Conservation (phyloP, 2,888 invertebrate genomes). For the Dicranocentrus wangi region DNA sequence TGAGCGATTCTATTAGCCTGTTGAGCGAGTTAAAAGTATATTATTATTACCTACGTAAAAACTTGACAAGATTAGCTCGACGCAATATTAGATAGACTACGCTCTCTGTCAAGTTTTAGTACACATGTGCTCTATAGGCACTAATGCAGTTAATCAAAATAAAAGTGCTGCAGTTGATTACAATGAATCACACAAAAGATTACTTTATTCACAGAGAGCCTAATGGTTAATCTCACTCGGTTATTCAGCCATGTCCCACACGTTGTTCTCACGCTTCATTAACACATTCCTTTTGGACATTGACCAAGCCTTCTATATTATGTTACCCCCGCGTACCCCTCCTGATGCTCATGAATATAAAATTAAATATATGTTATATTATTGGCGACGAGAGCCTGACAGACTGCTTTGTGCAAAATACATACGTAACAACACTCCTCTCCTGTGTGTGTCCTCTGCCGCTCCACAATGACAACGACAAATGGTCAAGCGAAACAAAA, state of each 20-base stretch:
- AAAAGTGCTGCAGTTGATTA: slow-evolving; percentile 5
- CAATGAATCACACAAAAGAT: not conserved
- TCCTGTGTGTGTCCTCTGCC: slow-evolving; percentile 17
- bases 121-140: not conserved
- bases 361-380: no score
- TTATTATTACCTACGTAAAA: not conserved
- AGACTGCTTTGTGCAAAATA: no score
- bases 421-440: not conserved
- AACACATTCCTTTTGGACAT: slow-evolving; percentile 32
- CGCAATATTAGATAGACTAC: not conserved
- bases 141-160: slow-evolving; percentile 2
- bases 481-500: slow-evolving; percentile 26
- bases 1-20: no score
- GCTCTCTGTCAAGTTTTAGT: no score
- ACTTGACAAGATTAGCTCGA: not conserved
- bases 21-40: no score
- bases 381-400: no score
- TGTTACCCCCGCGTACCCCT: no score
- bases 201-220: not conserved
- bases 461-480: slow-evolving; percentile 7
- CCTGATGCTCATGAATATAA: no score
- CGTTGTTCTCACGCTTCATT: slow-evolving; percentile 59
- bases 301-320: slow-evolving; percentile 6
- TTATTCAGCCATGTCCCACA: slow-evolving; percentile 44
- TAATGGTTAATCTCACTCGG: slow-evolving; percentile 10